Conservation (phyloP, 2,888 invertebrate genomes). For the Priocnemis perturbator region DNA sequence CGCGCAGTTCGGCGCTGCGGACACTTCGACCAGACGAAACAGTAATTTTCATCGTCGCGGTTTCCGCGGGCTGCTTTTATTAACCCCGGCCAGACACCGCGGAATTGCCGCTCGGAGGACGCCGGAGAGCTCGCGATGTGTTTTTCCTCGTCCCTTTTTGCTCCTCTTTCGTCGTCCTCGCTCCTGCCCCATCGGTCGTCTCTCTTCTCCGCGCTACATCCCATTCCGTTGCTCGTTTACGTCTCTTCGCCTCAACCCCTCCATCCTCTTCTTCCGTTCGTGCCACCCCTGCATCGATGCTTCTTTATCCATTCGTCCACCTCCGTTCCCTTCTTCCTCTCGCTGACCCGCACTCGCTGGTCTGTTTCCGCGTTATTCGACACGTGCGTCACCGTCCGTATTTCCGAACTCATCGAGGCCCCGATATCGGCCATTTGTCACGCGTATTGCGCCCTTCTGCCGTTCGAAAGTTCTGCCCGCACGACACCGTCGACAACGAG, state of each 20-base stretch:
- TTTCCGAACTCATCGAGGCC: slow-evolving; percentile 14
- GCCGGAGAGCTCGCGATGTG: slow-evolving; percentile 19
- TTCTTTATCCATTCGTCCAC: not conserved
- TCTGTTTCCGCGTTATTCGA: not conserved
- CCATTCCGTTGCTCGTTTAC: not conserved
- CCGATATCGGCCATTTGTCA: slow-evolving; percentile 29
- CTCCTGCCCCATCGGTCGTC: not conserved
- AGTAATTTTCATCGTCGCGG: slow-evolving; percentile 48
- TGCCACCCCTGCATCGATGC: not conserved
- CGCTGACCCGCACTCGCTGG: no score
- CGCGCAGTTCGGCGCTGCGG: not conserved
- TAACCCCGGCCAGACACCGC: slow-evolving; percentile 45
- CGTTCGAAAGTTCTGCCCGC: slow-evolving; percentile 5
- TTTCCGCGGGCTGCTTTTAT: slow-evolving; percentile 46
- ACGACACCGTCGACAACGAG: slow-evolving; percentile 15
- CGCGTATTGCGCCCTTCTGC: slow-evolving; percentile 13
- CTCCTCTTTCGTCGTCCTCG: not conserved
- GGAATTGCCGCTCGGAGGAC: slow-evolving; percentile 23
- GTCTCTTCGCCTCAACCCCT: not conserved
- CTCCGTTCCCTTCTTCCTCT: not conserved
- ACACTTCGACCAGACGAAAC: slow-evolving; percentile 38
- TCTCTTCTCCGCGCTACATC: not conserved
- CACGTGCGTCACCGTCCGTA: not conserved
- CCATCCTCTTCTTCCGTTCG: not conserved
- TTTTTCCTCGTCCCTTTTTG: not conserved